Base-by-base conservation (phyloP, 2,113 vertebrate species). In the Oryzias celebensis region DNA sequence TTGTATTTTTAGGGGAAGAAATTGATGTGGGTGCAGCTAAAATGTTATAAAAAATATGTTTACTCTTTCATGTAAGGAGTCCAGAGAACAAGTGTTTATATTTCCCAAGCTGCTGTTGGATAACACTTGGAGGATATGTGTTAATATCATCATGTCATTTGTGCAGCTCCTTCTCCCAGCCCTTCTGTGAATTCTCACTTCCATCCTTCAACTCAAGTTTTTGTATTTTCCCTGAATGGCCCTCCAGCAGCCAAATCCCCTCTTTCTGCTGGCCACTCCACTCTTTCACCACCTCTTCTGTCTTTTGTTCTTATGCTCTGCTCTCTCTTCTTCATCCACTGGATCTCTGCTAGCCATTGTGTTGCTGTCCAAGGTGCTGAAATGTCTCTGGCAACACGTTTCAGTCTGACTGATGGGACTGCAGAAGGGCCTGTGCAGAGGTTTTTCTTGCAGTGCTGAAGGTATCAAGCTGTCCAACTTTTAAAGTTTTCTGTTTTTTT, bases 341-440 rank as follows among this genome's bases (percentile, higher is more conserved):
- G 71, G 60, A 73, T 65, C 75, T 62, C 51, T 52, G 52, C 72
- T 73, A 65, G 57, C 61, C 51, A 73, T 83, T 78, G 81, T 75
- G 78, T 62, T 61, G 78, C 86, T 89, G 76, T 89, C 86, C 84
- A 51, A 65, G 84, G 88, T 89, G 86, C 86, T 88, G 88, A 88
- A 84, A 81, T 52, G 54, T 68, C 71, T 66, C 68, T 5, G 58
- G 76, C 61, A 73, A 47, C 42, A 53, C 2, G 1, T 65, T 73
- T 60, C 70, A 74, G 52, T 59, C 53, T 60, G 67, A 62, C 18
- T 18, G 43, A 56, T 50, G 23, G 14, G 47, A 65, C 62, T 20
- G 22, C 43, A 26, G n/a, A 26, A 24, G 53, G 28, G 17, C 16
- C 43, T 22, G 20, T 2, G 13, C 1, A 68, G 41, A 10, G 0